phyloP scores from a whole-genome alignment of 2,797 vertebrate genomes.

The Streptopelia turtur region DNA sequence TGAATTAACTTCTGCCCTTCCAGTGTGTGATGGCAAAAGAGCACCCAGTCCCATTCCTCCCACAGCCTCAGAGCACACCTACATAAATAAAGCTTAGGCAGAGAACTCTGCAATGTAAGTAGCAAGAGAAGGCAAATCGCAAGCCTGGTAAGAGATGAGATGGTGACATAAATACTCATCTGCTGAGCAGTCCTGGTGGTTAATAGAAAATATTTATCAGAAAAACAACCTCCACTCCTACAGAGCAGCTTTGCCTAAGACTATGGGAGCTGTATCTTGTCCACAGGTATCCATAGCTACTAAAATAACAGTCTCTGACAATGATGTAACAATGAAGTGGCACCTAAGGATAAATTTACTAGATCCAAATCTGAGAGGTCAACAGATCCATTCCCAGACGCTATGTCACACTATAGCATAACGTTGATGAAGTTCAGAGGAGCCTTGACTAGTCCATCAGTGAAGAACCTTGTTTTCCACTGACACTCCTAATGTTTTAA shows the following conservation, averaged over 20 bases:
- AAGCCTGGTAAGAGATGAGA: neutral
- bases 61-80: neutral
- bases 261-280: neutral
- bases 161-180: constrained; percentile 9
- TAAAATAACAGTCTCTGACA: neutral
- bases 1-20: neutral
- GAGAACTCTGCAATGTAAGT: neutral
- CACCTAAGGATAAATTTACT: constrained; percentile 5
- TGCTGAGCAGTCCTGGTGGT: neutral
- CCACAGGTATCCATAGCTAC: neutral
- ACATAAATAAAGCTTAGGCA: neutral
- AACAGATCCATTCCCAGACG: neutral
- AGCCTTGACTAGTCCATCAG: neutral
- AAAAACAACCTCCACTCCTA: neutral
- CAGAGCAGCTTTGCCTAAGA: neutral
- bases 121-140: neutral
- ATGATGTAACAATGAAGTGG: neutral
- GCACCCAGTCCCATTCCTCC: neutral
- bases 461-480: neutral
- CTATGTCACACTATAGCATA: neutral
- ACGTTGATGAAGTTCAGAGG: neutral
- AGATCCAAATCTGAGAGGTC: neutral
- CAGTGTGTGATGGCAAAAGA: neutral
- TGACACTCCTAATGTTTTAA: neutral
- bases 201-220: constrained; percentile 11